Percentiles rank a stretch among this genome's conserved stretches.
These are phyloP conservation scores for Philaenus spumarius DNA, from an alignment of 1,140 invertebrate genomes.

Conservation along the genomic window DNA sequence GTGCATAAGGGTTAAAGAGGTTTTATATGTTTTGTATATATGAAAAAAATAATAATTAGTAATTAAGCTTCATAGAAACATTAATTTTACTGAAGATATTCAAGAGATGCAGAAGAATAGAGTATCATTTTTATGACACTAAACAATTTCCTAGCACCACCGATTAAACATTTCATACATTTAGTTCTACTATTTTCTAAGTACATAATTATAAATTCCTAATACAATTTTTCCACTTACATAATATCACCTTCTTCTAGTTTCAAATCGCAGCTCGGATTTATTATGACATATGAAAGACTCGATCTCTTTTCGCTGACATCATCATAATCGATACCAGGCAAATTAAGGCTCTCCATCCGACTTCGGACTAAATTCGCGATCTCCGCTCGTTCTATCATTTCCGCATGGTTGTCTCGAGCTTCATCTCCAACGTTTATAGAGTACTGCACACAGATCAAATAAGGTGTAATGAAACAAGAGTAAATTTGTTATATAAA, in stretches of 20 bases:
- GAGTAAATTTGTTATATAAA: too few species aligned
- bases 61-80: too few species aligned
- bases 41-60: too few species aligned
- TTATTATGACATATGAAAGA: conserved; percentile 97
- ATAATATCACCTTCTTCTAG: conserved; percentile 95
- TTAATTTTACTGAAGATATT: too few species aligned
- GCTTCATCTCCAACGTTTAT: conserved; percentile 75
- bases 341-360: conserved; percentile 89
- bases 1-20: too few species aligned
- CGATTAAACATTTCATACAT: too few species aligned
- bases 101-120: too few species aligned
- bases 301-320: conserved; percentile 86
- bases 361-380: conserved; percentile 87
- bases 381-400: conserved; percentile 92
- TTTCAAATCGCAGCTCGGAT: conserved; percentile 94
- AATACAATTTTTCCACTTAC: conserved; percentile 51
- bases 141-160: too few species aligned
- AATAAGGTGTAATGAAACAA: conserved; percentile 19
- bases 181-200: background rate
- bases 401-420: conserved; percentile 75
- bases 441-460: conserved; percentile 57
- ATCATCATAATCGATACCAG: conserved; percentile 84
- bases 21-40: too few species aligned
- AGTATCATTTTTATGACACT: too few species aligned
- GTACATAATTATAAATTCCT: background rate